These are phyloP conservation scores for Urocyon cinereoargenteus DNA, from an alignment of 2,797 vertebrate genomes.

Conservation along the genomic window DNA sequence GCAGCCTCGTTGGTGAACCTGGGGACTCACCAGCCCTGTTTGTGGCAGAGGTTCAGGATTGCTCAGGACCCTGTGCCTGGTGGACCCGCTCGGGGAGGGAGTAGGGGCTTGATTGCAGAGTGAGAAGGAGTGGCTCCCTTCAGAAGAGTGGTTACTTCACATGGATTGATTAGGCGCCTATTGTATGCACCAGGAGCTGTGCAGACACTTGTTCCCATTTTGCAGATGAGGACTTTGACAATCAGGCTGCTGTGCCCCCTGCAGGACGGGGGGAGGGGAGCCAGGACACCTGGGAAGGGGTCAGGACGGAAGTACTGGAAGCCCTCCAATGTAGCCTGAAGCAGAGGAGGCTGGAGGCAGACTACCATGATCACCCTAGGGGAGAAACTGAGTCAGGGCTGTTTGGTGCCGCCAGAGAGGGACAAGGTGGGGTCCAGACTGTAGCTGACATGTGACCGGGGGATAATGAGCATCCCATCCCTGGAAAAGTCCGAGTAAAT, in stretches of 20 bases:
- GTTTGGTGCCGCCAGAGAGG: background rate
- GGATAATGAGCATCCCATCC: background rate
- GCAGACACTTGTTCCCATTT: background rate
- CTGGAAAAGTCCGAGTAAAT: too few relatives aligned
- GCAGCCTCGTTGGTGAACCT: background rate
- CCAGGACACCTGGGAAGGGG: background rate
- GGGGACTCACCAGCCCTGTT: rapidly evolving
- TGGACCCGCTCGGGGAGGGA: background rate
- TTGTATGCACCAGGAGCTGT: too few relatives aligned
- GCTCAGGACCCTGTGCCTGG: background rate
- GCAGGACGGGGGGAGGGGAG: background rate
- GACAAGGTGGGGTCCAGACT: too few relatives aligned
- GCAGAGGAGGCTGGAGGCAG: background rate
- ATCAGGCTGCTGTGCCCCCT: too few relatives aligned
- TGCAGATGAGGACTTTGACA: background rate
- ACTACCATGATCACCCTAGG: background rate
- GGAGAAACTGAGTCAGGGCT: background rate
- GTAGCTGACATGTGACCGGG: too few relatives aligned
- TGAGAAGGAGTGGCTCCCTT: too few relatives aligned
- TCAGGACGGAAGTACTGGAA: background rate
- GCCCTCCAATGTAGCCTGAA: background rate
- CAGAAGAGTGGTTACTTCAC: rapidly evolving
- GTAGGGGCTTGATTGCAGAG: rapidly evolving
- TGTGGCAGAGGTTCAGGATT: background rate
- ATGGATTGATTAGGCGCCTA: rapidly evolving